phyloP scores from a whole-genome alignment of 2,797 vertebrate genomes.

The Crocidura indochinensis region DNA sequence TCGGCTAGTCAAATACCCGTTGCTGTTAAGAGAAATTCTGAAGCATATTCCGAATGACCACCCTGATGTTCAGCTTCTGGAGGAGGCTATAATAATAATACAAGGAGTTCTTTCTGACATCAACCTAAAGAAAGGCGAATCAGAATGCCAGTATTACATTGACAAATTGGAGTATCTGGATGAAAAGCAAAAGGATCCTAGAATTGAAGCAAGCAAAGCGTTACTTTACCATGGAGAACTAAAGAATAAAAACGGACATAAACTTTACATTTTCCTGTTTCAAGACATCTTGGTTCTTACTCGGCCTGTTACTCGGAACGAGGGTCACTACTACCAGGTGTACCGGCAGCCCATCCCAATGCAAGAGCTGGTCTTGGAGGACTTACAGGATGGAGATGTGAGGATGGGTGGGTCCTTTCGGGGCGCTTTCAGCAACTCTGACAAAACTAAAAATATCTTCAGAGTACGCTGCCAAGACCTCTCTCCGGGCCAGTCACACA shows the following conservation, averaged over 20 bases:
- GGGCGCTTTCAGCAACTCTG: conserved; percentile 96
- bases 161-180: conserved; percentile 98
- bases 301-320: conserved; percentile 95
- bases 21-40: conserved; percentile 96
- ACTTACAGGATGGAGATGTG: conserved; percentile 97
- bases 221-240: conserved; percentile 98
- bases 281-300: conserved; percentile 97
- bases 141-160: conserved; percentile 98
- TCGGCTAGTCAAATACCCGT: conserved; percentile 96
- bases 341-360: conserved; percentile 97
- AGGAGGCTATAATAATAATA: conserved; percentile 95
- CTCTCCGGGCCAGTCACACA: conserved; percentile 93
- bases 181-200: conserved; percentile 95
- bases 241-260: conserved; percentile 97
- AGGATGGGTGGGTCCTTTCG: conserved; percentile 97
- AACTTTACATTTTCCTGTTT: conserved; percentile 98
- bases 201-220: conserved; percentile 95
- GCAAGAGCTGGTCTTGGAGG: conserved; percentile 95
- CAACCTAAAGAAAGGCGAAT: conserved; percentile 98
- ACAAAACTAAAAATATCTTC: conserved; percentile 99
- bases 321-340: conserved; percentile 96
- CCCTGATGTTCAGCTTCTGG: conserved; percentile 92
- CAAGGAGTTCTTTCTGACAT: conserved; percentile 97
- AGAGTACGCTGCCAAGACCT: conserved; percentile 95
- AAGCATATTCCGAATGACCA: conserved; percentile 96